Conservation (phyloP, 2,113 vertebrate species). For the Chionodraco myersi region DNA sequence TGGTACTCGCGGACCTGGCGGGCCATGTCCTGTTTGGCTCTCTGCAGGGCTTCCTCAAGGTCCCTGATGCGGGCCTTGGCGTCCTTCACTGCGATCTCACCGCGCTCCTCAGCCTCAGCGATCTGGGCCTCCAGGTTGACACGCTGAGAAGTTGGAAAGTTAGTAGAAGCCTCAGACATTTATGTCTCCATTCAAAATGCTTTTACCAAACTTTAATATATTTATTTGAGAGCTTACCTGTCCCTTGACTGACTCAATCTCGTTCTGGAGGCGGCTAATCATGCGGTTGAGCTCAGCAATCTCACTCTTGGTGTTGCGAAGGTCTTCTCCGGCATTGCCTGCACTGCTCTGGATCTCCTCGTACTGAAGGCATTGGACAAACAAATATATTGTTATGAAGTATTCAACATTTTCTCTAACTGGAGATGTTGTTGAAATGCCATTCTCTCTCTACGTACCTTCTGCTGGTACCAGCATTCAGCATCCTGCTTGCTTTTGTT, state of each 20-base stretch:
- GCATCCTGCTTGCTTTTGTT: conserved; percentile 83
- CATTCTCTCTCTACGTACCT: conserved; percentile 76
- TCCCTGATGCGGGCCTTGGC: conserved; percentile 87
- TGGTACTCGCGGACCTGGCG: conserved; percentile 90
- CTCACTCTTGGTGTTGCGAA: conserved; percentile 87
- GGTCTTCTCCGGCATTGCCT: conserved; percentile 79
- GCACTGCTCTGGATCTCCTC: conserved; percentile 84
- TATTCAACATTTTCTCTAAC: background rate
- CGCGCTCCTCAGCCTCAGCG: conserved; percentile 89
- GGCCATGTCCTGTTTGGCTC: conserved; percentile 76
- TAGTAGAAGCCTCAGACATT: background rate
- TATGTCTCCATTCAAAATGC: background rate
- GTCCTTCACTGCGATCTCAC: conserved; percentile 90
- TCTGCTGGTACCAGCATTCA: conserved; percentile 86
- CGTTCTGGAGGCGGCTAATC: conserved; percentile 87
- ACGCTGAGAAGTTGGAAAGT: conserved; percentile 80
- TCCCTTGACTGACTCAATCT: conserved; percentile 87
- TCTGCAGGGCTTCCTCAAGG: conserved; percentile 45
- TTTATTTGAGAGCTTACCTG: conserved; percentile 81
- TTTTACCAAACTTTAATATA: background rate
- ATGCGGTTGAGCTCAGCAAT: conserved; percentile 88
- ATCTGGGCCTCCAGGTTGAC: conserved; percentile 88
- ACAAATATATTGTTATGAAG: background rate
- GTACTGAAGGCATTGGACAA: conserved; percentile 76
- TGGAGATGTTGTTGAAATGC: background rate